A percentile compares a stretch with the other conserved stretches of the same genome.
Conservation (phyloP, 2,888 invertebrate genomes). For the Seladonia tumulorum region DNA sequence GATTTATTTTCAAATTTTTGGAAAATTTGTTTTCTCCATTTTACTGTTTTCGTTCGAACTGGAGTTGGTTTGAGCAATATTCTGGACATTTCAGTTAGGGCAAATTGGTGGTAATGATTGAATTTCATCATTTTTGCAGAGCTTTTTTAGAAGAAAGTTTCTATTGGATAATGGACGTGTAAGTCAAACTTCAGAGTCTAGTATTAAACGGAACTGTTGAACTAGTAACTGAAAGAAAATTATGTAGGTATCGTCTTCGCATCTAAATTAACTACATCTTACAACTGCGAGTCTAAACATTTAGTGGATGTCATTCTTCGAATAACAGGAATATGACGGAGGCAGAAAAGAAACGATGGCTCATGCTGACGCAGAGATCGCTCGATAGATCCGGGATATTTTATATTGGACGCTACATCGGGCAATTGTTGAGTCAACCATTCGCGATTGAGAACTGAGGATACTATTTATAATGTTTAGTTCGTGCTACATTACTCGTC, state of each 20-base stretch:
- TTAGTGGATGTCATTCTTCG: background rate
- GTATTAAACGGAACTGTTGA: background rate
- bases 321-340: background rate
- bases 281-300: background rate
- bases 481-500: background rate
- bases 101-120: background rate
- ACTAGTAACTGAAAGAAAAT: background rate
- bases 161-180: background rate
- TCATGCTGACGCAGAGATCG: background rate
- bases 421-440: background rate
- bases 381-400: background rate
- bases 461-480: too few species aligned
- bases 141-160: too few species aligned
- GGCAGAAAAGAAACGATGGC: slow-evolving; percentile 8
- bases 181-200: background rate
- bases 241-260: background rate
- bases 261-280: background rate
- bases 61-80: background rate
- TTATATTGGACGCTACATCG: background rate
- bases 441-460: background rate
- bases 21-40: too few species aligned
- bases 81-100: background rate
- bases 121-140: background rate
- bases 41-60: too few species aligned
- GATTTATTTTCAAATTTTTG: too few species aligned